Evolutionary conservation across 1,140 invertebrate genomes (phyloP), one percentile per base, ranked within the genome.

Genomic region (Pseudomyrmex gracilis): DNA sequence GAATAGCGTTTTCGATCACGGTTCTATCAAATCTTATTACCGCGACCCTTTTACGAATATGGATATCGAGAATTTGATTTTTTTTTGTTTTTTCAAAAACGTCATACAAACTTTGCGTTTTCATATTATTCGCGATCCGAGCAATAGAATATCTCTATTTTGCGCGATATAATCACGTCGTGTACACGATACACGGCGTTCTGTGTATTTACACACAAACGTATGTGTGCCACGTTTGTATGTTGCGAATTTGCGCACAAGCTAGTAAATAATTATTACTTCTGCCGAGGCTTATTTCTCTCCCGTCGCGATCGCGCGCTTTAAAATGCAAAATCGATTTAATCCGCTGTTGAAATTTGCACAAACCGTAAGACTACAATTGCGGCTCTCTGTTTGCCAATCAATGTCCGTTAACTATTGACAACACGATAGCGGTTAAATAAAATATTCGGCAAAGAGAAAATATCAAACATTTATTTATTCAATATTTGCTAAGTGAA

Each of bases 231-330:
- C 10, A 10, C 24, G 24, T 8, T 49, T 12, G 8, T 15, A 60
- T 2, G 9, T 45, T 2, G n/a, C 15, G 5, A 8, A 49, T 20
- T 13, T 49, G 12, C 67, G 10, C 43, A 12, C 15, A 47, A 12
- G 1, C n/a, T 34, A 43, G 12, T 76, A 49, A 78, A 78, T 78
- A 70, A 78, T 78, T 77, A 66, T 64, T 47, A 78, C 20, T 77
- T 51, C 24, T 68, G 34, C 17, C 20, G 17, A 53, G 17, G 17
- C 49, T 57, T 34, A 77, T 57, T 68, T 77, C 34, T 34, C 13
- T 77, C 34, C 7, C 13, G 17, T 22, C 17, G 34, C 61, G 9
- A 12, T 58, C 2, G 24, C 34, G 2, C 8, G 60, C n/a, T 77
- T 70, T 34, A 70, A 68, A 17, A 58, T 58, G 45, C 15, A 55